Evolutionary conservation across 2,797 vertebrate species (phyloP).

Genomic region (Leptatherina wallacei): DNA sequence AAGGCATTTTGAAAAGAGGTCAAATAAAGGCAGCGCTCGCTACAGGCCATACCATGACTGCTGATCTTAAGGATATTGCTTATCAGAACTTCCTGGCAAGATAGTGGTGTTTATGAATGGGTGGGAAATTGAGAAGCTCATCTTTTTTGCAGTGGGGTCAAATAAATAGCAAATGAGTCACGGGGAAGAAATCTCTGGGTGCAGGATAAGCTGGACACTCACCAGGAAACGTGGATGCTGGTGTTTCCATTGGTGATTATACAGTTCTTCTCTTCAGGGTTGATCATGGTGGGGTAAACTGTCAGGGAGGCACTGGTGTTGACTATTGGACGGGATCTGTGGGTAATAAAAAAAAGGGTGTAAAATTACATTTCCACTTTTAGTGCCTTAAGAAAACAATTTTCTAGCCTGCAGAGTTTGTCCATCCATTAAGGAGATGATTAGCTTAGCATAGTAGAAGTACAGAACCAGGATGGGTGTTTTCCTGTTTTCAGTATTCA

Average conservation of each 20-base stretch:
- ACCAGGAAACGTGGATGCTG: conserved; percentile 89
- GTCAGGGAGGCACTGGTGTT: conserved; percentile 85
- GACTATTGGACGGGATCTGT: conserved; percentile 91
- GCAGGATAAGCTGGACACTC: conserved; percentile 51
- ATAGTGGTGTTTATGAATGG: conserved; percentile 44
- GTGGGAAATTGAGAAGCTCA: conserved; percentile 33
- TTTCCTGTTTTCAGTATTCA: background rate
- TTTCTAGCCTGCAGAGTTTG: background rate
- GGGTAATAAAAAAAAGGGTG: conserved; percentile 11
- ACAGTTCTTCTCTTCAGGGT: conserved; percentile 92
- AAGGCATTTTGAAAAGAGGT: conserved; percentile 52
- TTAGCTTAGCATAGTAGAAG: background rate
- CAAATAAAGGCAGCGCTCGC: conserved; percentile 43
- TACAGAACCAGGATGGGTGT: background rate
- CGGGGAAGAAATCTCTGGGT: conserved; percentile 14
- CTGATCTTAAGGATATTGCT: conserved; percentile 44
- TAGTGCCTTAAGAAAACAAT: background rate
- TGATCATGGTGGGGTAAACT: conserved; percentile 90
- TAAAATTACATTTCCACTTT: conserved; percentile 7
- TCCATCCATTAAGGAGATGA: background rate
- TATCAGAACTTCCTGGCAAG: conserved; percentile 64
- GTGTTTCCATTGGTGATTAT: conserved; percentile 76
- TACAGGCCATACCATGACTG: conserved; percentile 18
- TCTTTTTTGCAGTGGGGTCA: conserved; percentile 24
- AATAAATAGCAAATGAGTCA: conserved; percentile 26